phyloP scores from a whole-genome alignment of 2,888 invertebrate genomes.

The Andrena bicolor region DNA sequence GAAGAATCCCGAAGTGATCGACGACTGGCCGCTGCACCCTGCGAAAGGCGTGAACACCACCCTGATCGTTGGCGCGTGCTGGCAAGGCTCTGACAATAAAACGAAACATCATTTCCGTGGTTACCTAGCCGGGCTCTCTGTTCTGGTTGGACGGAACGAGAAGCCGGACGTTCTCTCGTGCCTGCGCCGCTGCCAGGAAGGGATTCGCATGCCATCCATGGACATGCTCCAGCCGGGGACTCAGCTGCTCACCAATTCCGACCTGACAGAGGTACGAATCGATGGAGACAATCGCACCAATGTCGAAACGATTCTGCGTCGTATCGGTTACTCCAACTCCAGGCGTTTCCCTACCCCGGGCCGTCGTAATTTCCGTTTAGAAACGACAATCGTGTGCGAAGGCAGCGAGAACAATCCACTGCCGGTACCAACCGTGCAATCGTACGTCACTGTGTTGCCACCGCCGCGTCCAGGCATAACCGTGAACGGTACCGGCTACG shows the following conservation, averaged over 20 bases:
- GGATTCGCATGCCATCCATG: conserved; percentile 89
- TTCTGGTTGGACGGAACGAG: conserved; percentile 91
- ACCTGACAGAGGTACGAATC: conserved; percentile 95
- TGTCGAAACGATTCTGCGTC: conserved; percentile 93
- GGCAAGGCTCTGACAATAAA: conserved; percentile 97
- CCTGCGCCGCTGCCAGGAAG: conserved; percentile 93
- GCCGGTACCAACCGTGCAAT: conserved; percentile 91
- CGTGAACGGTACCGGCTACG: conserved; percentile 92
- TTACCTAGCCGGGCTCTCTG: conserved; percentile 94
- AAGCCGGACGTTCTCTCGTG: conserved; percentile 91
- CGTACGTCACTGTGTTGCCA: conserved; percentile 94
- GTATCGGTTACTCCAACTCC: conserved; percentile 96
- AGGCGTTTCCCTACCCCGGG: conserved; percentile 98
- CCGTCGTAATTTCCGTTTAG: conserved; percentile 93
- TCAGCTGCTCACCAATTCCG: conserved; percentile 90
- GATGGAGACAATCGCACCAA: conserved; percentile 96
- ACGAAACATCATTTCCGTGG: conserved; percentile 96
- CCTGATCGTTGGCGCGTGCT: conserved; percentile 98
- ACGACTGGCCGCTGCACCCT: conserved; percentile 99
- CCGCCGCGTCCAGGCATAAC: conserved; percentile 94
- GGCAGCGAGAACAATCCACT: conserved; percentile 92
- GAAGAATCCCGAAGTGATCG: conserved; percentile 98
- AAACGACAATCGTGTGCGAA: conserved; percentile 90
- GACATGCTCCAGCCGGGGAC: conserved; percentile 92
- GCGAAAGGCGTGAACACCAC: conserved; percentile 97